Evolutionary conservation across 2,888 invertebrate species (phyloP), one percentile per base, ranked within the genome.

Genomic region (Hydroisotoma schaefferi): DNA sequence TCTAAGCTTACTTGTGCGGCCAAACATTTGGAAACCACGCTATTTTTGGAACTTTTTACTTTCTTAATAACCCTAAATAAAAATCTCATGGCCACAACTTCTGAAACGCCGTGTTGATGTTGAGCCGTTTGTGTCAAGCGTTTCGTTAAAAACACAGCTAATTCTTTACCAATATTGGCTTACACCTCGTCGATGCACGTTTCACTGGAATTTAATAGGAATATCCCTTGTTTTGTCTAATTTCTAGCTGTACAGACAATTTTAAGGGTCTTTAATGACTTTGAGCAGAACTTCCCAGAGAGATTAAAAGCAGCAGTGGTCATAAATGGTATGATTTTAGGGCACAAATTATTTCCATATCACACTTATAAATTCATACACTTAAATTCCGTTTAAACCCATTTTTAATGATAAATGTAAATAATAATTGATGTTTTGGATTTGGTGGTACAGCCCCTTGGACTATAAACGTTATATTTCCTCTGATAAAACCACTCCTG

Each of bases 401-500:
- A n/a, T 33, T 33, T 33, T 33, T 10, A 33, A 33, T 33, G 33
- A 33, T 8, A 33, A 10, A 10, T 33, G 33, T 8, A 15, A 33
- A 33, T 33, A 33, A 27, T 33, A 20, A 33, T 8, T 33, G 22
- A 37, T 53, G 23, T 18, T 23, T 27, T 26, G 37, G n/a, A n/a
- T n/a, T n/a, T n/a, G n/a, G n/a, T 43, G 46, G 40, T 38, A 25
- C 23, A 65, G 65, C 65, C 25, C 65, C 61, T 2, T 54, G 58
- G 65, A 61, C 59, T 33, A 52, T 65, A 37, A 59, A 56, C 18
- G 61, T 55, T 43, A 59, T 65, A 2, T 65, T 57, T 58, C 60
- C 65, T 0, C 43, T 65, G 8, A 51, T 65, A 27, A 65, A 65
- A 29, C 65, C 65, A 8, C 28, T 65, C n/a, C 40, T 65, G n/a